Percentiles rank a stretch among this genome's conserved stretches.
phyloP scores from a whole-genome alignment of 2,113 vertebrate genomes.

The Balaenoptera acutorostrata region DNA sequence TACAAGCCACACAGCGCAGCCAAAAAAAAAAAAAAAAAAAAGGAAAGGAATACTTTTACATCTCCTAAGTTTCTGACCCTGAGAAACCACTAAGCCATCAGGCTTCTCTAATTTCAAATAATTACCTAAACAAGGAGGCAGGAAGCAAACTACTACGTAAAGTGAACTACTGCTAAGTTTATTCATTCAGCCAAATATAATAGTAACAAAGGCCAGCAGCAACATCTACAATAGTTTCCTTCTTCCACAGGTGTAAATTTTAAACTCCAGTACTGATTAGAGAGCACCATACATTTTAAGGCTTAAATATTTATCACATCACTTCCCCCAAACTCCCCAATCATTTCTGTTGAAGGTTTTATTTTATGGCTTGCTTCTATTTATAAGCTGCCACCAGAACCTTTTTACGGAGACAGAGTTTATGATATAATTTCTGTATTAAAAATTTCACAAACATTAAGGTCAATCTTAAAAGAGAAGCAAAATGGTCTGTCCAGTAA shows the following conservation, averaged over 20 bases:
- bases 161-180: neutral
- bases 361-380: neutral
- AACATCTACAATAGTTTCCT: neutral
- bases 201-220: neutral
- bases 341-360: neutral
- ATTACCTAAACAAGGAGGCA: neutral
- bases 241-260: neutral
- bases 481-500: neutral
- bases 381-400: neutral
- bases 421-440: neutral
- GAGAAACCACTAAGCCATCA: neutral
- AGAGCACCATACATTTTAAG: neutral
- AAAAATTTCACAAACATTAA: neutral
- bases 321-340: neutral
- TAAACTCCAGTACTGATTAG: neutral
- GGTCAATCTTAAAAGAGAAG: neutral
- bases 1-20: fast-evolving
- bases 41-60: neutral
- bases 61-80: neutral
- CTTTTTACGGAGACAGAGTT: neutral
- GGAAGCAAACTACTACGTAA: neutral
- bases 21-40: neutral
- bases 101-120: neutral
- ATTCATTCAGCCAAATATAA: neutral
- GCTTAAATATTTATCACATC: neutral